A percentile compares a stretch with the other conserved stretches of the same genome.
phyloP scores from a whole-genome alignment of 2,888 invertebrate genomes.

The Eupithecia vulgata region DNA sequence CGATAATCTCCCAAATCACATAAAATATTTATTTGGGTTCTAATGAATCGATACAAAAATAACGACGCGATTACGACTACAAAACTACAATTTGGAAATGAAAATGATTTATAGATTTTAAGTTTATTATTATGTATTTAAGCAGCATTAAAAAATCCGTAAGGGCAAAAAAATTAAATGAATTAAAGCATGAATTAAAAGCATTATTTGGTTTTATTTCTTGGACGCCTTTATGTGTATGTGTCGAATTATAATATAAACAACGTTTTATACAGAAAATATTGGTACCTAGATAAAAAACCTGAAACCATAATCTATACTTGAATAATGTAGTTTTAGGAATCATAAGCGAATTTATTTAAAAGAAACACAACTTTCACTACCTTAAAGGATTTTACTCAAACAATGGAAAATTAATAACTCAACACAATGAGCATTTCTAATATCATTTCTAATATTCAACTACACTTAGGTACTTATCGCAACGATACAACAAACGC shows the following conservation, averaged over 20 bases:
- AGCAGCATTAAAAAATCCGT: slow-evolving; percentile 1
- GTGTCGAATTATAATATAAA: not conserved
- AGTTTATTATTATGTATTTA: not conserved
- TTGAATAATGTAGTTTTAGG: too few relatives aligned
- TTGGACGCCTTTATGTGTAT: not conserved
- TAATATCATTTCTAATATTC: too few relatives aligned
- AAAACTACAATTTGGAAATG: not conserved
- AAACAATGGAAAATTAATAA: too few relatives aligned
- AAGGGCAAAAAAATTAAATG: slow-evolving; percentile 10
- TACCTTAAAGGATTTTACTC: too few relatives aligned
- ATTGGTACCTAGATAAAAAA: too few relatives aligned
- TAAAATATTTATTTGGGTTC: not conserved
- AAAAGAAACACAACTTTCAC: too few relatives aligned
- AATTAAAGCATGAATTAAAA: not conserved
- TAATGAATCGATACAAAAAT: not conserved
- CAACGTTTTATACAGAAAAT: not conserved
- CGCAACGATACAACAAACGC: too few relatives aligned
- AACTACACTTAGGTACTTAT: too few relatives aligned
- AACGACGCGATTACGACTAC: not conserved
- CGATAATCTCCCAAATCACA: not conserved
- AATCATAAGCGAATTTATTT: too few relatives aligned
- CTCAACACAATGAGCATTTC: too few relatives aligned
- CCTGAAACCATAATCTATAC: too few relatives aligned
- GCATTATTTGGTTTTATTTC: not conserved
- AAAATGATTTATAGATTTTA: not conserved